Base-by-base conservation (phyloP, 2,797 vertebrate species). In the Zenarchopterus dispar region DNA sequence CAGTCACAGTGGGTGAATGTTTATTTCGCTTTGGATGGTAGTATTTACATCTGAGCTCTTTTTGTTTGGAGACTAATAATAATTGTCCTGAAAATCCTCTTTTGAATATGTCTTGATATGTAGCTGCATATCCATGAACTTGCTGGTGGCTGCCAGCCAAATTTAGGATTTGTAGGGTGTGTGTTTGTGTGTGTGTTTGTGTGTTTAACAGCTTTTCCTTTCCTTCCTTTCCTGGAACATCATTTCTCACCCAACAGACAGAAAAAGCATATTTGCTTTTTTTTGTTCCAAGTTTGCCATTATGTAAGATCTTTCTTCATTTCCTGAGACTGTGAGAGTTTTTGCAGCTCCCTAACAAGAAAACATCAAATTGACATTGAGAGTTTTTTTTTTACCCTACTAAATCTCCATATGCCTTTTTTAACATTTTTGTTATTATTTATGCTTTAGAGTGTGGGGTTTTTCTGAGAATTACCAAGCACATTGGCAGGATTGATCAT, bases 81-180 rank as follows among this genome's bases (percentile, higher is more conserved):
- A 77, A 77, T 78, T 70, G 49, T 72, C 73, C 68, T 70, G 53
- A 80, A 86, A 46, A 86, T 9, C 82, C 71, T 73, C 63, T 45
- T 11, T 58, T 4, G 46, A 86, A 82, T 83, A 79, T 81, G 77
- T 82, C 2, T 84, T 82, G 70, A 84, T 80, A 68, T 84, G 84
- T 52, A 67, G 62, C 78, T 75, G 61, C 64, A 82, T 75, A 67
- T 76, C 48, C 75, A 65, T 46, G 66, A 78, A 70, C 68, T 49
- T 33, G 41, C 41, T 33, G 54, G 18, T 42, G 80, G 75, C 78
- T 70, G 76, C 56, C 67, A 75, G 77, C 62, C 68, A 73, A 71
- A 79, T 79, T 74, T 69, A 58, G 73, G 77, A 73, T 83, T 87
- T 23, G 51, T 70, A n/a, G 56, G 39, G 17, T 58, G 42, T 17